A percentile compares a stretch with the other conserved stretches of the same genome.
phyloP scores from a whole-genome alignment of 1,140 invertebrate genomes.

The Hormaphis cornu region DNA sequence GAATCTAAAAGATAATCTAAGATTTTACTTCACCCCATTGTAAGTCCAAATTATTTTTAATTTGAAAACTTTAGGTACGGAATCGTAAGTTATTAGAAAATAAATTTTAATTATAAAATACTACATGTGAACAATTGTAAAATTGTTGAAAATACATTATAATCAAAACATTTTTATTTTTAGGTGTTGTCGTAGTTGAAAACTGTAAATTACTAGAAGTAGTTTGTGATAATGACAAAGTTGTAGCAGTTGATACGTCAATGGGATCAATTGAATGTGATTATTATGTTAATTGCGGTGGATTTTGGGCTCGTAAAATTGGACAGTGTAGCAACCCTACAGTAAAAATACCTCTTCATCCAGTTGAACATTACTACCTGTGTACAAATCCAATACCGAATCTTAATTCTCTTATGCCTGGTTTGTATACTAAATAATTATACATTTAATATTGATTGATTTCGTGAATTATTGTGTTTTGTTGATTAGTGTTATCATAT shows the following conservation, averaged over 20 bases:
- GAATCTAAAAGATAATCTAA: no score
- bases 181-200: constrained; percentile 78
- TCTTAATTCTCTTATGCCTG: constrained; percentile 62
- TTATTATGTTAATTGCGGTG: constrained; percentile 85
- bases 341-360: constrained; percentile 84
- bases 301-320: constrained; percentile 68
- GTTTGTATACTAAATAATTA: constrained; percentile 40
- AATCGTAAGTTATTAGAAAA: no score
- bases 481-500: background rate
- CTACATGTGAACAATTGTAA: no score
- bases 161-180: constrained; percentile 30
- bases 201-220: constrained; percentile 66
- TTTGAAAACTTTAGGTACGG: no score
- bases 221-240: constrained; percentile 53
- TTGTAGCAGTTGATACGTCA: constrained; percentile 65
- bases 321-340: constrained; percentile 72
- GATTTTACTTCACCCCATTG: no score
- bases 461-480: no score
- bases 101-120: no score
- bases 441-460: no score
- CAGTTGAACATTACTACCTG: constrained; percentile 86
- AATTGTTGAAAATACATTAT: background rate
- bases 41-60: no score
- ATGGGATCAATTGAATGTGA: constrained; percentile 71
- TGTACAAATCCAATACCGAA: constrained; percentile 68